phyloP scores from a whole-genome alignment of 2,797 vertebrate genomes.

The Eospalax fontanierii region DNA sequence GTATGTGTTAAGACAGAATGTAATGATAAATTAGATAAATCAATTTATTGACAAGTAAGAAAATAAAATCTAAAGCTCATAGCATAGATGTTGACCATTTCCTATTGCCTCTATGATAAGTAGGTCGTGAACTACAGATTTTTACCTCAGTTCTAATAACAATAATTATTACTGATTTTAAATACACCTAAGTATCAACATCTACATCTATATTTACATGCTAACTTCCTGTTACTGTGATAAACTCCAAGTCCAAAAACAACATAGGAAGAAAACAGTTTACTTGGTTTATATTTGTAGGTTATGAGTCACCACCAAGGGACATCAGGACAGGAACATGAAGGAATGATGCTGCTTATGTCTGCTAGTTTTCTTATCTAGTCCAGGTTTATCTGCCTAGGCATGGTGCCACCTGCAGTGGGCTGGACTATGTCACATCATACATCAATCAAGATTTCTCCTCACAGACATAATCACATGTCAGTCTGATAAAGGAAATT shows the following conservation, averaged over 20 bases:
- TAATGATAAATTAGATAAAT: background rate
- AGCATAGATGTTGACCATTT: background rate
- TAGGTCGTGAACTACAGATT: background rate
- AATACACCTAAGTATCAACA: background rate
- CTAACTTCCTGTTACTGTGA: background rate
- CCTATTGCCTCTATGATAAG: too few relatives aligned
- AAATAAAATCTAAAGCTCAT: background rate
- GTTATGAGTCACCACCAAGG: background rate
- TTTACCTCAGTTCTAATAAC: background rate
- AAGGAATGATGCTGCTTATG: too few relatives aligned
- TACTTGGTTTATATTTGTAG: too few relatives aligned
- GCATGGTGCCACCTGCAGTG: too few relatives aligned
- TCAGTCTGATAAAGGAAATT: too few relatives aligned
- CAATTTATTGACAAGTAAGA: background rate
- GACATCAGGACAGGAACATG: background rate
- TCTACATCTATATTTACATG: background rate
- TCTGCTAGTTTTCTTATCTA: too few relatives aligned
- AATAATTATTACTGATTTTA: background rate
- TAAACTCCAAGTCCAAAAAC: background rate
- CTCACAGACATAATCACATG: background rate
- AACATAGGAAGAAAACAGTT: background rate
- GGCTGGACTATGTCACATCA: too few relatives aligned
- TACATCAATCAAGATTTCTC: background rate
- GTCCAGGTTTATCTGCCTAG: too few relatives aligned
- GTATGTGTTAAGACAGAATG: background rate